Conservation (phyloP, 2,888 invertebrate genomes). For the Calliphora vomitoria region DNA sequence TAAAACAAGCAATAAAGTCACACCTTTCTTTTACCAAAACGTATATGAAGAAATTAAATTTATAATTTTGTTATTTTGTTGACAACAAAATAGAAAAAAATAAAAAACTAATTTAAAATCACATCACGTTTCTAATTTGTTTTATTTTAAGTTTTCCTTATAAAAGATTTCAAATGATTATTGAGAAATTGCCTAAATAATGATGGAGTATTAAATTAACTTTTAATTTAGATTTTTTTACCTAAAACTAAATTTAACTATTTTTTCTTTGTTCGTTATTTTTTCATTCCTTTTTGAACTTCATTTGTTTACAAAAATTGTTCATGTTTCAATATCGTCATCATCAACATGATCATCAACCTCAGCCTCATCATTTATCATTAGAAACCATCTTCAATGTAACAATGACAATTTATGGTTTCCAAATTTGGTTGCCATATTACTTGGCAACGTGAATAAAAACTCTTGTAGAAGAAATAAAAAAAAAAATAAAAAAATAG, state of each 20-base stretch:
- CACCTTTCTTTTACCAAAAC: too few species aligned
- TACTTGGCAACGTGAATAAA: slow-evolving; percentile 13
- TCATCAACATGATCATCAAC: slow-evolving; percentile 16
- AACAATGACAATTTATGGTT: slow-evolving; percentile 63
- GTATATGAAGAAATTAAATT: too few species aligned
- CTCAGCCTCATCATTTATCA: slow-evolving; percentile 48
- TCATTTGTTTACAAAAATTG: slow-evolving; percentile 63
- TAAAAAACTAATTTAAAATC: slow-evolving; percentile 1
- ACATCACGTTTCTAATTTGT: slow-evolving; percentile 24
- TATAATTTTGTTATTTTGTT: too few species aligned
- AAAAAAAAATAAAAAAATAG: slow-evolving; percentile 19
- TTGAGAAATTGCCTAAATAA: slow-evolving; percentile 26
- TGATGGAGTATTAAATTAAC: slow-evolving; percentile 4
- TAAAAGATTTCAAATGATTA: slow-evolving; percentile 29
- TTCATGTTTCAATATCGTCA: slow-evolving; percentile 48
- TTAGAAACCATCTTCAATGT: slow-evolving; percentile 51
- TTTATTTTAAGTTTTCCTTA: slow-evolving; percentile 2
- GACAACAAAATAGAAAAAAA: background rate
- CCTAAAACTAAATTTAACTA: background rate
- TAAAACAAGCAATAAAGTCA: too few species aligned
- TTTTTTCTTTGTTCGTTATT: slow-evolving; percentile 4
- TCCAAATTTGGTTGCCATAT: slow-evolving; percentile 4
- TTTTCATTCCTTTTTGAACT: slow-evolving; percentile 57
- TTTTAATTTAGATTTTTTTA: slow-evolving; percentile 20
- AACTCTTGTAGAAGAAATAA: background rate